phyloP scores from a whole-genome alignment of 23 tunicate species.

The Phallusia fumigata region DNA sequence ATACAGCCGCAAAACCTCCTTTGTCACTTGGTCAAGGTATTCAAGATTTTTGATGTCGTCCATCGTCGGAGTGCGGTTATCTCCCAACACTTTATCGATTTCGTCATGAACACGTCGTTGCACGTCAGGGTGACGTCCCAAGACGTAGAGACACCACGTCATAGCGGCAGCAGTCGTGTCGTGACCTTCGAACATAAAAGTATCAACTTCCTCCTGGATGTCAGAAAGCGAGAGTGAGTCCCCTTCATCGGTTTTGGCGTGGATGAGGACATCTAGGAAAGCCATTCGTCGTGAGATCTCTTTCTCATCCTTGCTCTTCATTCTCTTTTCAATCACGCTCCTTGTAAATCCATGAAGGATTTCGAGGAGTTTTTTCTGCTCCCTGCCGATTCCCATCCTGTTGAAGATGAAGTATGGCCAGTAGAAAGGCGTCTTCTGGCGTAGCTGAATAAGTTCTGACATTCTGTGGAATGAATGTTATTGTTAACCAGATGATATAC shows the following conservation, averaged over 20 bases:
- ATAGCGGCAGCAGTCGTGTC: conserved; percentile 99
- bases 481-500: too few relatives aligned
- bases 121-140: conserved; percentile 78
- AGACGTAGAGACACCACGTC: conserved; percentile 88
- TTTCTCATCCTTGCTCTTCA: conserved; percentile 17
- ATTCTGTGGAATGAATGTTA: conserved; percentile 27
- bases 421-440: conserved; percentile 50
- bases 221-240: conserved; percentile 61
- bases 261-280: conserved; percentile 80
- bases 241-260: conserved; percentile 66
- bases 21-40: conserved; percentile 86
- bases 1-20: conserved; percentile 74
- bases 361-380: conserved; percentile 37
- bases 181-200: conserved; percentile 98
- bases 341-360: conserved; percentile 64
- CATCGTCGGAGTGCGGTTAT: conserved; percentile 40
- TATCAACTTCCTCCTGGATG: conserved; percentile 98
- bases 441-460: conserved; percentile 36
- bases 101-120: conserved; percentile 76
- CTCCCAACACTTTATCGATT: conserved; percentile 71
- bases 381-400: conserved; percentile 32
- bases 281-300: conserved; percentile 54
- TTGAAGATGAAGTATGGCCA: conserved; percentile 63
- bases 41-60: conserved; percentile 70
- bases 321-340: conserved; percentile 42